Conservation (phyloP, 2,797 vertebrate genomes). For the Poeciliopsis presidionis region DNA sequence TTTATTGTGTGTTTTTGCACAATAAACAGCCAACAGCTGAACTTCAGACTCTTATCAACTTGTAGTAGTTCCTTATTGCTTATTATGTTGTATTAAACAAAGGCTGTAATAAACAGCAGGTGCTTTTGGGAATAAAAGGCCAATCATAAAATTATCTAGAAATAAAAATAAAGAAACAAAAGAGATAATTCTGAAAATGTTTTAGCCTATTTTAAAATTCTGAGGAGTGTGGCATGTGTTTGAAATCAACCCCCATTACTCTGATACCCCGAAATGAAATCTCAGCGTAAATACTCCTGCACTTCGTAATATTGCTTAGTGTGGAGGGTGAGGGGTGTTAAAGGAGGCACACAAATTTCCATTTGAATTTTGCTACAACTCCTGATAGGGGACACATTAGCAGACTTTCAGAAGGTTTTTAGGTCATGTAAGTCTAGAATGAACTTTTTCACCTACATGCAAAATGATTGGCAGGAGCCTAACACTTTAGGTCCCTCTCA, state of each 20-base stretch:
- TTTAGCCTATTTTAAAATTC: background rate
- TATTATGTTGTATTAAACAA: background rate
- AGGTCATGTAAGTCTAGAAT: background rate
- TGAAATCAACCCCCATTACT: background rate
- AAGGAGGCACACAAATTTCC: background rate
- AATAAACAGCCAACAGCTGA: slow-evolving; percentile 5
- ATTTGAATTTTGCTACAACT: background rate
- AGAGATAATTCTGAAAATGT: background rate
- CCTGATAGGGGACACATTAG: background rate
- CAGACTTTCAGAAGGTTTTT: background rate
- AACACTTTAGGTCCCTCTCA: background rate
- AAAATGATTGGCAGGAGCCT: background rate
- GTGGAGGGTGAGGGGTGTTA: background rate
- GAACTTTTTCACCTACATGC: background rate
- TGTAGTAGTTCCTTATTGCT: background rate
- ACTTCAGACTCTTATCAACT: slow-evolving; percentile 18
- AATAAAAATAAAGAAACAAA: background rate
- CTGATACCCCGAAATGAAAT: background rate
- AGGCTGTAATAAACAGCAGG: background rate
- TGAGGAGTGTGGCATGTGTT: background rate
- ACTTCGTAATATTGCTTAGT: background rate
- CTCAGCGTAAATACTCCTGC: background rate
- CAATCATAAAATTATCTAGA: background rate
- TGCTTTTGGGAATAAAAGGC: background rate
- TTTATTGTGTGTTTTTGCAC: background rate